Conservation (phyloP, 2,888 invertebrate species). For the Hedychridium roseum region DNA sequence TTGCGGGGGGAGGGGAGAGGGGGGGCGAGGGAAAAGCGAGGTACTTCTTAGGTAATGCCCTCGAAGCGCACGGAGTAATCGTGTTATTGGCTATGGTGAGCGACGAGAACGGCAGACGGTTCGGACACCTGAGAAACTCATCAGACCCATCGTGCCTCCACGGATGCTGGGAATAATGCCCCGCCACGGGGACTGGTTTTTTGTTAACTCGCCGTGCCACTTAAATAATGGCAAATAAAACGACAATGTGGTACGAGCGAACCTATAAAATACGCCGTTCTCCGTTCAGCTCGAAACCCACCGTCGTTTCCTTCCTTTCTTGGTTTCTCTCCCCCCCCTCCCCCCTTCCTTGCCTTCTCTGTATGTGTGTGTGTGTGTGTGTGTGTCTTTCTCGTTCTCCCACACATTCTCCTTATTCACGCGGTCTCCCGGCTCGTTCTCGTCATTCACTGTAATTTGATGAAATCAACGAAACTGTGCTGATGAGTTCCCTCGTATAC, state of each 20-base stretch:
- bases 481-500: too few relatives aligned
- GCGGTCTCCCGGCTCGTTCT: too few relatives aligned
- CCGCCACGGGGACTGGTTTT: conserved; percentile 32
- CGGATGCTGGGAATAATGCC: conserved; percentile 34
- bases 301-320: neutral
- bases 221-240: conserved; percentile 46
- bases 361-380: too few relatives aligned
- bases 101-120: conserved; percentile 17
- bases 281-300: conserved; percentile 18
- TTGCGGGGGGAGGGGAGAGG: neutral
- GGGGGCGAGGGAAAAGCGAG: conserved; percentile 8
- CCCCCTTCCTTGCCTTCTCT: conserved; percentile 9
- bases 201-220: conserved; percentile 36
- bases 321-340: conserved; percentile 1
- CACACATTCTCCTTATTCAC: conserved; percentile 2
- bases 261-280: conserved; percentile 34
- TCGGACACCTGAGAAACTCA: conserved; percentile 29
- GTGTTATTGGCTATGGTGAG: conserved; percentile 24
- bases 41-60: conserved; percentile 19
- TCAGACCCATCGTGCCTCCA: conserved; percentile 24
- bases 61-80: conserved; percentile 18
- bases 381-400: conserved; percentile 10
- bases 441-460: too few relatives aligned
- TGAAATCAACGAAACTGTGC: too few relatives aligned
- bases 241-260: conserved; percentile 35